Evolutionary conservation across 2,888 invertebrate genomes (phyloP), one percentile per base, ranked within the genome.

Genomic region (Dasysyrphus tricinctus): DNA sequence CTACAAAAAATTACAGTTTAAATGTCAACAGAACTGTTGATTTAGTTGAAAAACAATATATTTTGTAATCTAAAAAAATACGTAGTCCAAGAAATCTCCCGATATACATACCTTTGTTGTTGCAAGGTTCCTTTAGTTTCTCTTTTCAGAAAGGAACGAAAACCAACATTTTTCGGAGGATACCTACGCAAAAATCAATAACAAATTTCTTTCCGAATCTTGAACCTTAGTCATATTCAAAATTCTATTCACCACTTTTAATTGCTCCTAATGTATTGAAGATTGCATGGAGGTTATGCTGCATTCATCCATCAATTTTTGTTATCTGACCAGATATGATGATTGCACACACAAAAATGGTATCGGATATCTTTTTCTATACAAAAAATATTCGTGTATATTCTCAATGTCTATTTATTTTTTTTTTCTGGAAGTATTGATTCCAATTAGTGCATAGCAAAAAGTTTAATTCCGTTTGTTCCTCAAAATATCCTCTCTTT

Each of bases 251-350:
- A 34, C 34, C 34, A 19, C 32, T 49, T 34, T 65, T 65, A 65
- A 65, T 65, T 65, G 47, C 47, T 65, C 65, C 47, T 65, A 65
- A 65, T 65, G 65, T 65, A 34, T 65, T 32, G 47, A 49, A 16
- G 47, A 34, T 51, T 32, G n/a, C 47, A 65, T 49, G 32, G 24
- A 42, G 9, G n/a, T 44, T 14, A 44, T n/a, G 1, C 44, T 44
- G n/a, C 29, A 59, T 59, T 19, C 24, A 32, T 34, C 65, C 65
- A 16, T 47, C 65, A 14, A 63, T 49, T 3, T 2, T 6, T 65
- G 16, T 5, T 29, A 24, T 24, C 32, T 56, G 16, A 42, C 6
- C 44, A 44, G 8, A 5, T 11, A 37, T 61, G 32, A 63, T 42
- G 29, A 12, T 12, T 24, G 8, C 16, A 12, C 9, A 42, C 7